A percentile compares a stretch with the other conserved stretches of the same genome.
Conservation (phyloP, 1,140 invertebrate genomes). For the Lasioglossum albipes region DNA sequence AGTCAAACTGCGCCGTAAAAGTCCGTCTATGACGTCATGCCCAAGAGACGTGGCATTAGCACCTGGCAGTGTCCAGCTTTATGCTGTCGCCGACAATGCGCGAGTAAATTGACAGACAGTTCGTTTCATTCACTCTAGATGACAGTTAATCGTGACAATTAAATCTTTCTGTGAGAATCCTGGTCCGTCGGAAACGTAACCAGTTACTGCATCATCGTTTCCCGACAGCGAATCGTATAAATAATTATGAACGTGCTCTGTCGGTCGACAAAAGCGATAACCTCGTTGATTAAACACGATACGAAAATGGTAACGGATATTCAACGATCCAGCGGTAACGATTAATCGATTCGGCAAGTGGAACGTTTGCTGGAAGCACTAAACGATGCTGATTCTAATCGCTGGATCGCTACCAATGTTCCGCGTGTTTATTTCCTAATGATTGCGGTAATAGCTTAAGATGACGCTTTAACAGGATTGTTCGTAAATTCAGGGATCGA, state of each 20-base stretch:
- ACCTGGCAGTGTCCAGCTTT: too few relatives aligned
- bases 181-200: too few relatives aligned
- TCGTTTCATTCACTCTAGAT: too few relatives aligned
- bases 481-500: background rate
- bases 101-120: too few relatives aligned
- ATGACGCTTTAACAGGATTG: background rate
- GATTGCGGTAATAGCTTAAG: background rate
- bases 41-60: too few relatives aligned
- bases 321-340: background rate
- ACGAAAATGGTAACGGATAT: background rate
- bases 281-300: background rate
- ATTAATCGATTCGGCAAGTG: background rate
- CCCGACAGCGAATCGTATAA: background rate
- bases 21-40: too few relatives aligned
- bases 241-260: background rate
- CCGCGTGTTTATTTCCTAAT: background rate
- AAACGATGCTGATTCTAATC: constrained; percentile 3
- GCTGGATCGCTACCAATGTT: background rate
- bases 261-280: background rate
- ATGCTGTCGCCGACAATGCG: too few relatives aligned
- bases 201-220: too few relatives aligned
- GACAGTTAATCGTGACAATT: too few relatives aligned
- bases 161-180: too few relatives aligned
- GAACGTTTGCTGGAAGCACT: background rate
- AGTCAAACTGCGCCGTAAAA: too few relatives aligned